Base-by-base conservation (phyloP, 1,140 invertebrate species). In the Laupala kohalensis region DNA sequence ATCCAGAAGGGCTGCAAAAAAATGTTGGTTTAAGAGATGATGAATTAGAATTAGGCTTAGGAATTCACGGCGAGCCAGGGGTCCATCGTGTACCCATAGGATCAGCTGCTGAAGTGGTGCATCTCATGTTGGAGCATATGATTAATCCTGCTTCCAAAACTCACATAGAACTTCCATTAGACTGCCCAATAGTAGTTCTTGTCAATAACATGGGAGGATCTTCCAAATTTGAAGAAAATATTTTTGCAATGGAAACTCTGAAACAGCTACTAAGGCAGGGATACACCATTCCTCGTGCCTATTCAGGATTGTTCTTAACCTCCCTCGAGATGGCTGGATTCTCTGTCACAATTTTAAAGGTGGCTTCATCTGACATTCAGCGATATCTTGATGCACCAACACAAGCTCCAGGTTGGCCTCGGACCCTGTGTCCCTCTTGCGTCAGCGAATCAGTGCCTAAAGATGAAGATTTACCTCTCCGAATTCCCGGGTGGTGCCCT, bases 191-290 rank as follows among this genome's bases (percentile, higher is more conserved):
- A 13, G 83, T 80, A 24, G 75, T 88, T 67, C 78, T 89, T 69
- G 75, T 90, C 9, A 90, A 90, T 76, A 90, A 89, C 78, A 77
- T 89, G 26, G 84, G 85, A 63, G 84, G 83, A 24, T 80, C 83
- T 4, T 84, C 83, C n/a, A 81, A 84, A 71, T 75, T 89, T 62
- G 89, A 91, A 78, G 79, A 86, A 76, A 84, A 84, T 70, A 82
- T 89, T 64, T 79, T 90, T 63, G 79, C 83, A 25, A 83, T 80
- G 69, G 88, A 90, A 77, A 78, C 85, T 4, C 74, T 90, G 0
- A 73, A 79, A 62, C 79, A 81, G 73, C 75, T 85, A 29, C 74
- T 73, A 23, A 73, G 76, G 23, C 73, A 77, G 63, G 78, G 82
- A 9, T 77, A 86, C 15, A 76, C 73, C 30, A 77, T 89, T 15